Evolutionary conservation across 2,113 vertebrate species (phyloP).

Genomic region (Cyprinus carpio): DNA sequence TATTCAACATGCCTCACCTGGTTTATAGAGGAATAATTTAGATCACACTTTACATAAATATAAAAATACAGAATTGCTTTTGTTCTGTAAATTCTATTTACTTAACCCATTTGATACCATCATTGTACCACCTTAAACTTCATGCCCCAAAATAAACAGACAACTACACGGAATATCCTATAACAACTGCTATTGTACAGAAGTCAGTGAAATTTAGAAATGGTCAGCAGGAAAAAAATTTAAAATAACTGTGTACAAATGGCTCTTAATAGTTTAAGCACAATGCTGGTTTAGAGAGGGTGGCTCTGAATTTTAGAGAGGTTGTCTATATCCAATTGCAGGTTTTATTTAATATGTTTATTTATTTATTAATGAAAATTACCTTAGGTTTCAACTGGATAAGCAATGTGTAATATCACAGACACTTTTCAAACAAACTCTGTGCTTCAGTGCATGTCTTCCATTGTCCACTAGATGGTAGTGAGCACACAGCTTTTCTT

Average conservation of each 20-base stretch:
- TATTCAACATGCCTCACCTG: not conserved
- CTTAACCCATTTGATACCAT: not conserved
- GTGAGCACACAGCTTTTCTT: constrained; percentile 49
- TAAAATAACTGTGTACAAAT: not conserved
- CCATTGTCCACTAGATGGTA: constrained; percentile 63
- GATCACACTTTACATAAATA: not conserved
- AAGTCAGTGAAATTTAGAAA: not conserved
- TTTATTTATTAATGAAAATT: not conserved
- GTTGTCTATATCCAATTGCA: too few species aligned
- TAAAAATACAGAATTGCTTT: not conserved
- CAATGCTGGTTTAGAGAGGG: too few species aligned
- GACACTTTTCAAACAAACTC: not conserved
- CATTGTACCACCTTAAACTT: not conserved
- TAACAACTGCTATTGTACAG: not conserved
- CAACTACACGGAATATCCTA: not conserved
- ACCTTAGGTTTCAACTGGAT: not conserved
- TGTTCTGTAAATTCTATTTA: not conserved
- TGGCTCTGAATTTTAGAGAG: not conserved
- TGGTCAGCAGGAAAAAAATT: not conserved
- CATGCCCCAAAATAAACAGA: not conserved
- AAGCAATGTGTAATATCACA: not conserved
- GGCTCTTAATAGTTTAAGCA: not conserved
- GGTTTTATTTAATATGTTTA: not conserved
- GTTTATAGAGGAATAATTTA: not conserved
- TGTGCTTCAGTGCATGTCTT: not conserved